Conservation (phyloP, 1,140 invertebrate genomes). For the Acromyrmex charruanus region DNA sequence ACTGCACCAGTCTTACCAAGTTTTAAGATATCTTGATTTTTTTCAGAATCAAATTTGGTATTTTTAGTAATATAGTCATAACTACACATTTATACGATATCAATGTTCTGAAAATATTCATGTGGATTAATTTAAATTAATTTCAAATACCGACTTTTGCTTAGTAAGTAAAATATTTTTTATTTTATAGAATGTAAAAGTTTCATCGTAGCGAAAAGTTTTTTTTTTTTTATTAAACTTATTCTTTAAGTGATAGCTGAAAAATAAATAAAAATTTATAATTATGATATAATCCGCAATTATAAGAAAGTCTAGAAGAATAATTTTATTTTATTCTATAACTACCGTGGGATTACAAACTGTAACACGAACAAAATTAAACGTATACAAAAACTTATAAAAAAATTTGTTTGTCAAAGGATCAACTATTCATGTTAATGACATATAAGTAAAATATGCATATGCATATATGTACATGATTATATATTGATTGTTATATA, state of each 20-base stretch:
- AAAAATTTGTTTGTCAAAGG: background rate
- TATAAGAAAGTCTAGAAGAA: background rate
- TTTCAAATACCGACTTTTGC: background rate
- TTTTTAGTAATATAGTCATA: slow-evolving; percentile 63
- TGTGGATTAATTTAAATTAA: background rate
- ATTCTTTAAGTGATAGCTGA: background rate
- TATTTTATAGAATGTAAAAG: background rate
- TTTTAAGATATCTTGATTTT: slow-evolving; percentile 36
- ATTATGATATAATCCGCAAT: background rate
- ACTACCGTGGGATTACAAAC: background rate
- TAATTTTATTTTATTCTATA: background rate
- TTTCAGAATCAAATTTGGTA: slow-evolving; percentile 26
- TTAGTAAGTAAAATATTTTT: background rate
- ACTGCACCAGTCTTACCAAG: slow-evolving; percentile 10
- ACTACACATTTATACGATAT: slow-evolving; percentile 23
- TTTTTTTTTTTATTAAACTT: too few relatives aligned
- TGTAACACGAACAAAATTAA: background rate
- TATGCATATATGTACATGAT: too few relatives aligned
- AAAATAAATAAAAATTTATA: background rate
- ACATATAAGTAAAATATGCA: too few relatives aligned
- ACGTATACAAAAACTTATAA: background rate
- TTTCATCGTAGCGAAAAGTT: too few relatives aligned
- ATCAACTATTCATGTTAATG: slow-evolving; percentile 6
- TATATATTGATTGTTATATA: too few relatives aligned
- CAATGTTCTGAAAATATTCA: background rate